Evolutionary conservation across 2,888 invertebrate species (phyloP).

Genomic region (Drosophila neotestacea): DNA sequence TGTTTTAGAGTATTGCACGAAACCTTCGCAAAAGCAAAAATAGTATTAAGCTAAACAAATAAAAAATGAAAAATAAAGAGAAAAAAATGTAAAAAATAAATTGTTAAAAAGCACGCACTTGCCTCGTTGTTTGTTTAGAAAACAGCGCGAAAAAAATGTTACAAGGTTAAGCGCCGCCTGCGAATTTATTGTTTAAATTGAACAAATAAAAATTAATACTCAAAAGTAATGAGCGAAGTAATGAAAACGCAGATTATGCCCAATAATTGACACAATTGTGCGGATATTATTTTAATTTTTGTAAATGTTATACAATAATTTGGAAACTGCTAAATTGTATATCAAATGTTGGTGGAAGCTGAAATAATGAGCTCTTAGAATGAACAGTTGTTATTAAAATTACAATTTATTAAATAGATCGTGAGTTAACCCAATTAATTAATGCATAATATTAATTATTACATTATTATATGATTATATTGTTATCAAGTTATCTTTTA

Average conservation of each 20-base stretch:
- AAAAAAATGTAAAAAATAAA: slow-evolving; percentile 38
- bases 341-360: background rate
- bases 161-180: slow-evolving; percentile 55
- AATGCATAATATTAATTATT: no score
- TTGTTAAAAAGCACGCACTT: slow-evolving; percentile 61
- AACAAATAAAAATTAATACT: slow-evolving; percentile 56
- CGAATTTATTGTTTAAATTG: slow-evolving; percentile 61
- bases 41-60: slow-evolving; percentile 57
- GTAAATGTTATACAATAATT: background rate
- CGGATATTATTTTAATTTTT: slow-evolving; percentile 18
- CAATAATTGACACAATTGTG: slow-evolving; percentile 47
- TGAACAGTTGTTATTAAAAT: no score
- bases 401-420: no score
- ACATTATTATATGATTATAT: no score
- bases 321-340: background rate
- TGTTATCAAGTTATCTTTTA: no score
- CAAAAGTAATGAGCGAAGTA: slow-evolving; percentile 32
- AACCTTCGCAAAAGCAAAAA: slow-evolving; percentile 61
- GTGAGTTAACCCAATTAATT: no score
- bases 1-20: slow-evolving; percentile 34
- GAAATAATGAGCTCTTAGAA: no score
- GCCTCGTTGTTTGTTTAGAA: slow-evolving; percentile 61
- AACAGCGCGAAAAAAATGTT: slow-evolving; percentile 45
- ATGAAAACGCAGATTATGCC: slow-evolving; percentile 30
- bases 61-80: slow-evolving; percentile 43